Evolutionary conservation across 35 echinoderm and acorn worm genomes (phyloP).

Genomic region (Stichopus chloronotus): DNA sequence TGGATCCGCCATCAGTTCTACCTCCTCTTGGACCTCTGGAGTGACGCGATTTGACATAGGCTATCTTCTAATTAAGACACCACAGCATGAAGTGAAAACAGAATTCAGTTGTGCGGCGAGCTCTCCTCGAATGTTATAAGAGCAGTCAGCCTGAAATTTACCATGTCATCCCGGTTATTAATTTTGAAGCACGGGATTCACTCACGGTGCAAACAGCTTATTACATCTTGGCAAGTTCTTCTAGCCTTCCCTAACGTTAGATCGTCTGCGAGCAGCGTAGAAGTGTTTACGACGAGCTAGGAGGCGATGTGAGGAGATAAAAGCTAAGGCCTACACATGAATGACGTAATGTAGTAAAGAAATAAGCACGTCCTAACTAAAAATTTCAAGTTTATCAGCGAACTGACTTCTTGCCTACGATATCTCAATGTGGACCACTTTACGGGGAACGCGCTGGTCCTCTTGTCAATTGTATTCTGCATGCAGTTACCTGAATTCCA

Average conservation of each 20-base stretch:
- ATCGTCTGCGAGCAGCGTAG: too few relatives aligned
- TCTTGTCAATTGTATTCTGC: too few relatives aligned
- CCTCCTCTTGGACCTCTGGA: slow-evolving; percentile 63
- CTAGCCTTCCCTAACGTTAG: not conserved
- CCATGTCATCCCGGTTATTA: slow-evolving; percentile 33
- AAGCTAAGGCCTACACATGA: too few relatives aligned
- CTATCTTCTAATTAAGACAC: slow-evolving; percentile 41
- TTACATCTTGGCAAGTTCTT: not conserved
- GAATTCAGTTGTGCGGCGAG: not conserved
- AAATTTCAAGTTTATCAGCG: too few relatives aligned
- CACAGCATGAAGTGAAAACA: slow-evolving; percentile 30
- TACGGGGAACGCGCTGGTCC: too few relatives aligned
- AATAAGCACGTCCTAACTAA: too few relatives aligned
- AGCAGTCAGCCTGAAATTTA: slow-evolving; percentile 37
- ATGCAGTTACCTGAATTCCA: too few relatives aligned
- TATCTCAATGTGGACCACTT: too few relatives aligned
- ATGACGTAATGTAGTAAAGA: too few relatives aligned
- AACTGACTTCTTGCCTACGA: too few relatives aligned
- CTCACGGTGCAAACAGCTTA: not conserved
- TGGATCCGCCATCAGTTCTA: slow-evolving; percentile 65
- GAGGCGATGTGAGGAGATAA: too few relatives aligned
- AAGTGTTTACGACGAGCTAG: too few relatives aligned
- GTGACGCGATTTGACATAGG: slow-evolving; percentile 74
- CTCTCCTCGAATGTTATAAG: slow-evolving; percentile 11
- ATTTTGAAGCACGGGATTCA: slow-evolving; percentile 15